Percentiles rank a stretch among this genome's conserved stretches.
phyloP scores from a whole-genome alignment of 2,113 vertebrate genomes.

The Peromyscus leucopus region DNA sequence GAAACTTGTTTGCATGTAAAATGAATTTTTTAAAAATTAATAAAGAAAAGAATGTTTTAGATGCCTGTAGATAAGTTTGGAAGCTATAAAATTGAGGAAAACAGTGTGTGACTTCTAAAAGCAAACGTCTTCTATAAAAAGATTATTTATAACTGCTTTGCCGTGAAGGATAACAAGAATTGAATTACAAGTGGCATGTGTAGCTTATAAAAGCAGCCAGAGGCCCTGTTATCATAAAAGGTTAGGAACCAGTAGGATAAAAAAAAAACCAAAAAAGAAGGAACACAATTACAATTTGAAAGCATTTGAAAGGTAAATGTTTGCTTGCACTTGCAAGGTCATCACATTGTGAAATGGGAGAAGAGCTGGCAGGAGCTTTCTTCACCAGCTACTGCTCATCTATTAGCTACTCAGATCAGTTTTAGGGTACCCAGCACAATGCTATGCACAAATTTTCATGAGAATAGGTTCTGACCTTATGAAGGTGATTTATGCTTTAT shows the following conservation, averaged over 20 bases:
- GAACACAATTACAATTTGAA: conserved; percentile 67
- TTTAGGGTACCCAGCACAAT: background rate
- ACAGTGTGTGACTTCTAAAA: conserved; percentile 55
- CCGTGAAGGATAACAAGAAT: conserved; percentile 56
- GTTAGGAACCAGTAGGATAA: conserved; percentile 23
- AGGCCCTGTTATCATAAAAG: conserved; percentile 49
- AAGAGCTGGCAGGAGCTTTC: background rate
- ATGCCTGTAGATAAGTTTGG: conserved; percentile 55
- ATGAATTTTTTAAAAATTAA: no score
- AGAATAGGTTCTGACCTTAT: conserved; percentile 1
- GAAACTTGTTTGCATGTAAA: no score
- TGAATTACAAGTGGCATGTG: conserved; percentile 58
- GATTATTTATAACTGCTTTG: conserved; percentile 68
- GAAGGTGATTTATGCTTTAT: background rate
- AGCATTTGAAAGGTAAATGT: conserved; percentile 42
- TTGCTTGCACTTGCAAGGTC: conserved; percentile 46
- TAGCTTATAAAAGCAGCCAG: conserved; percentile 68
- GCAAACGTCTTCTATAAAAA: conserved; percentile 52
- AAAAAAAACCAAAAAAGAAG: conserved; percentile 55
- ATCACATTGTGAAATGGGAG: conserved; percentile 11
- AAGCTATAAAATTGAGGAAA: conserved; percentile 63
- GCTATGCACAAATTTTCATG: background rate
- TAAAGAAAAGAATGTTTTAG: conserved; percentile 39
- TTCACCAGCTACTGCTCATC: background rate
- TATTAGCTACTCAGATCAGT: background rate